These are phyloP conservation scores for Mimachlamys varia DNA, from an alignment of 2,888 invertebrate species.

Conservation along the genomic window DNA sequence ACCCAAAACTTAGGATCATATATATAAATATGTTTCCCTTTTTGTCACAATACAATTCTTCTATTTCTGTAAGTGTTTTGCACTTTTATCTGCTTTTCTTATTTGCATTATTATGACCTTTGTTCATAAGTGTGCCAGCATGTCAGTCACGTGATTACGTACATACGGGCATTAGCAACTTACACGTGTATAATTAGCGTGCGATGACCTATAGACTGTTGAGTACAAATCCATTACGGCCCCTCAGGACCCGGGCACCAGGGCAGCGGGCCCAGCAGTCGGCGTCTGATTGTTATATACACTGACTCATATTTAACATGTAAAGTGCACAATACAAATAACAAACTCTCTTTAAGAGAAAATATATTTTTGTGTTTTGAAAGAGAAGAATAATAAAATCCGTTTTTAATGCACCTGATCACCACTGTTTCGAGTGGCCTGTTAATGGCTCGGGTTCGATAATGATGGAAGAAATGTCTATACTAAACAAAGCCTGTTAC, in stretches of 20 bases:
- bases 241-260: constrained; percentile 18
- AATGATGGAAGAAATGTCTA: background rate
- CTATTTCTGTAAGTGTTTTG: background rate
- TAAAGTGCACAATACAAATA: constrained; percentile 5
- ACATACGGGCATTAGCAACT: background rate
- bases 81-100: background rate
- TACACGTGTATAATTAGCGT: background rate
- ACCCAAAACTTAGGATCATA: no score
- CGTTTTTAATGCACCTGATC: background rate
- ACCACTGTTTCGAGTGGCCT: background rate
- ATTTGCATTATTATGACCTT: background rate
- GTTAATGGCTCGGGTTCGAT: background rate
- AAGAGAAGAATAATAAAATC: background rate
- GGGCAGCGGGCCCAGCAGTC: background rate
- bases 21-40: no score
- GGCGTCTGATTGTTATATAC: background rate
- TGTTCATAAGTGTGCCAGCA: background rate
- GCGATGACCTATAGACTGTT: background rate
- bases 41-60: no score
- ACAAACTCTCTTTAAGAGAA: background rate
- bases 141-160: background rate
- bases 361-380: background rate
- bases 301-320: background rate
- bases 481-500: background rate
- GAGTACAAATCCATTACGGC: constrained; percentile 2